A percentile compares a stretch with the other conserved stretches of the same genome.
Evolutionary conservation across 2,888 invertebrate species (phyloP).

Genomic region (Monoplex corrugatus): DNA sequence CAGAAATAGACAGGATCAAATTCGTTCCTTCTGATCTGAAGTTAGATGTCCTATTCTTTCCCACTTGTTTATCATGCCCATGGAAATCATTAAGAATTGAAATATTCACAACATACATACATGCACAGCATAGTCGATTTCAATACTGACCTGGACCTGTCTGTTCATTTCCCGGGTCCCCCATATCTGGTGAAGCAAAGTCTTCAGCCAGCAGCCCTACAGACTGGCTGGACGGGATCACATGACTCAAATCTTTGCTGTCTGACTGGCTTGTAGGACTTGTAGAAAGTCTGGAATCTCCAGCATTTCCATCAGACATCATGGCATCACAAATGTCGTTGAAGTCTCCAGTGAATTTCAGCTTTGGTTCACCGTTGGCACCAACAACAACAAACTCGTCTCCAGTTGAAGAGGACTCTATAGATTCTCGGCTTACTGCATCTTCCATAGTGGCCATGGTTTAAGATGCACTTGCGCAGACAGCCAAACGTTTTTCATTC

Average conservation of each 20-base stretch:
- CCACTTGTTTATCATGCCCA: too few species aligned
- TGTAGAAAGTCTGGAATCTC: constrained; percentile 42
- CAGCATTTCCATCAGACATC: constrained; percentile 51
- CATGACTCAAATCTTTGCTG: constrained; percentile 61
- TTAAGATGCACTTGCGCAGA: not conserved
- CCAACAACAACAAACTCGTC: constrained; percentile 88
- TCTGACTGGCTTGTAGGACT: constrained; percentile 52
- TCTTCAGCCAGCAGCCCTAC: constrained; percentile 43
- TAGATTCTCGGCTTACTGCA: constrained; percentile 86
- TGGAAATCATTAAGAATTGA: too few species aligned
- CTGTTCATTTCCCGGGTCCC: constrained; percentile 32
- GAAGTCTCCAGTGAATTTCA: constrained; percentile 86
- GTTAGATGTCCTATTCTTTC: too few species aligned
- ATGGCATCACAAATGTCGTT: constrained; percentile 82
- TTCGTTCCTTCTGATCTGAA: too few species aligned
- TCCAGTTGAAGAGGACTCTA: constrained; percentile 87
- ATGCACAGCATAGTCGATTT: too few species aligned
- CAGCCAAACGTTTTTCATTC: constrained; percentile 23
- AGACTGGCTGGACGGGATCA: constrained; percentile 64
- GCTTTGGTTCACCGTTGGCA: constrained; percentile 85
- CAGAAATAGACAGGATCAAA: too few species aligned
- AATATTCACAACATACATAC: too few species aligned
- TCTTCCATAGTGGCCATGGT: constrained; percentile 75
- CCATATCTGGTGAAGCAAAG: constrained; percentile 24
- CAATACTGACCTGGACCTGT: constrained; percentile 32